Percentiles rank a stretch among this genome's conserved stretches.
phyloP scores from a whole-genome alignment of 2,113 vertebrate genomes.

The Jaculus jaculus region DNA sequence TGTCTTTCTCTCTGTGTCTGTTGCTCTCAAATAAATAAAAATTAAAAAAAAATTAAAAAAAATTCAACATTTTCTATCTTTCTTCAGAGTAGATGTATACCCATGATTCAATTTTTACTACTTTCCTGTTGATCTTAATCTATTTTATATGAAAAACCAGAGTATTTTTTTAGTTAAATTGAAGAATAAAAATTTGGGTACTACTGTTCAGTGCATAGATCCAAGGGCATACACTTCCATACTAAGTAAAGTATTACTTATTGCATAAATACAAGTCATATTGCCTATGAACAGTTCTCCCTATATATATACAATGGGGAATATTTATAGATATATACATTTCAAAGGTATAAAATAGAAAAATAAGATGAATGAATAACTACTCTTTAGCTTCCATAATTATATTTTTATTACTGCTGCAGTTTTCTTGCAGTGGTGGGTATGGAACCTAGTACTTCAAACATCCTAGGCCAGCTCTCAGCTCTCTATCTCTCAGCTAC shows the following conservation, averaged over 20 bases:
- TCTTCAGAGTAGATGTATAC: neutral
- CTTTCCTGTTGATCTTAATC: neutral
- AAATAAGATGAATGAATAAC: neutral
- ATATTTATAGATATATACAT: slow-evolving; percentile 13
- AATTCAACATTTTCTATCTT: neutral
- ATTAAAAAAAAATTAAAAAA: no score
- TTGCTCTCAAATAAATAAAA: no score
- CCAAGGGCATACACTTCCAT: neutral
- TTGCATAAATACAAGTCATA: neutral
- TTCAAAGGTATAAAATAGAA: neutral
- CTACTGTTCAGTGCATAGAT: neutral
- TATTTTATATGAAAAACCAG: neutral
- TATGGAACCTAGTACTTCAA: neutral
- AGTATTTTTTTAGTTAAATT: neutral
- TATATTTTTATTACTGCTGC: neutral
- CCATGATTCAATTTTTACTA: neutral
- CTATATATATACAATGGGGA: neutral
- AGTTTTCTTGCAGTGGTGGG: neutral
- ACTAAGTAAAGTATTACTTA: neutral
- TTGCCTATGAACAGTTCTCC: neutral
- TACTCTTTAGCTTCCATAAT: neutral
- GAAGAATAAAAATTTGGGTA: neutral
- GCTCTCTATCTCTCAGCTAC: neutral
- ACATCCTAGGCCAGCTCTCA: neutral
- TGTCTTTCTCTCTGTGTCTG: no score